Evolutionary conservation across 2,888 invertebrate genomes (phyloP), one percentile per base, ranked within the genome.

Genomic region (Calephelis perditalis): DNA sequence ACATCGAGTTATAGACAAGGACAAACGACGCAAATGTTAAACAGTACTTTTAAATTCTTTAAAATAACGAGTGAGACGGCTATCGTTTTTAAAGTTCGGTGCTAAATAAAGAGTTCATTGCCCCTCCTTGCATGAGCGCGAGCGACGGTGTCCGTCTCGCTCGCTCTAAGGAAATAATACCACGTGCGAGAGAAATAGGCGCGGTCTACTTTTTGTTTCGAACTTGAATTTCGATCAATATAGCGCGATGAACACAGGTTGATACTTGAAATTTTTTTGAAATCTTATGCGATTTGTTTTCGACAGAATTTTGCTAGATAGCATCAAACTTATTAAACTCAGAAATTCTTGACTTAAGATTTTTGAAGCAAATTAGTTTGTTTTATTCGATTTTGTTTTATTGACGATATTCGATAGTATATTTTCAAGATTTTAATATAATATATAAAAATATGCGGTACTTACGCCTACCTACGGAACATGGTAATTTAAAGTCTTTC

Each of bases 191-290:
- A 46, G 75, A 75, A 78, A 79, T 63, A 65, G 72, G 55, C 62
- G 63, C 77, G 81, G 80, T 79, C 81, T 77, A 86, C 87, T 87
- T 88, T 87, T 87, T 88, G 84, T 81, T 78, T 77, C 72, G 79
- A 82, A 80, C 81, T 79, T 82, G 85, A 86, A 86, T 87, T 86
- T 83, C 81, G 86, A 86, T 84, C 85, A 81, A 79, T 84, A 78
- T 80, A 82, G 73, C 70, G 74, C 80, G 81, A 70, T 73, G 66
- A 65, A 65, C 63, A 61, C 64, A 56, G 67, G 79, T 86, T 86
- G 85, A 70, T 82, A 79, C 79, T 86, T 79, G 70, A 58, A 60
- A 67, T 71, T 71, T 71, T 71, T 65, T 60, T 64, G 12, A 40
- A 3, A 52, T 61, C 60, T 62, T 68, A 67, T 45, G 11, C n/a